Base-by-base conservation (phyloP, 2,797 vertebrate genomes). In the Lycodopsis pacificus region DNA sequence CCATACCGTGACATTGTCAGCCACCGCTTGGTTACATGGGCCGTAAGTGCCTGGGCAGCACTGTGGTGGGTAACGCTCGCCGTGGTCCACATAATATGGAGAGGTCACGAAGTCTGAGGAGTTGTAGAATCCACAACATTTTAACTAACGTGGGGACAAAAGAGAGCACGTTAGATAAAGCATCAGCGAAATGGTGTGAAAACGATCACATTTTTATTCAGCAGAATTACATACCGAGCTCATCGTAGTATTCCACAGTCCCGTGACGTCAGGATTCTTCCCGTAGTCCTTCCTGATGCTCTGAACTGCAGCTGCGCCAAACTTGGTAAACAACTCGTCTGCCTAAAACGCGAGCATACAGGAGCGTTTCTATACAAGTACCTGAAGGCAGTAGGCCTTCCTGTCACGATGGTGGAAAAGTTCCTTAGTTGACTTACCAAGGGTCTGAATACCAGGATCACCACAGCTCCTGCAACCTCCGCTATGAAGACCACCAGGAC, bases 401-500 rank as follows among this genome's bases (percentile, higher is more conserved):
- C 9, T 22, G 19, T 20, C 4, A 22, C 8, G 7, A 30, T 44
- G 8, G 27, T 56, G 38, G 48, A 27, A 40, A 63, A 1, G 46
- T 11, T 57, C 12, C 8, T 42, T 4, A 6, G n/a, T 40, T 12
- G 2, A 84, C 95, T 95, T 80, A 97, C 96, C 90, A 95, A 7
- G 0, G 94, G 93, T 77, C 93, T 95, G 87, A 96, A 96, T 0
- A 92, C 94, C 86, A 96, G 65, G 76, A 97, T 88, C 63, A 96
- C 93, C 19, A 96, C 86, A 0, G 95, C 96, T 59, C 95, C 95
- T 4, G 94, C 94, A 2, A 96, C 88, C 86, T 97, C 94, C 0
- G 88, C 95, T 32, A 96, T 92, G 90, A 97, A 97, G 73, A 97
- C 90, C 73, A 96, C 64, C 87, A 96, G 76, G 65, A 96, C 80